Evolutionary conservation across 1,140 invertebrate species (phyloP).

Genomic region (Diplogasteroides magnus): DNA sequence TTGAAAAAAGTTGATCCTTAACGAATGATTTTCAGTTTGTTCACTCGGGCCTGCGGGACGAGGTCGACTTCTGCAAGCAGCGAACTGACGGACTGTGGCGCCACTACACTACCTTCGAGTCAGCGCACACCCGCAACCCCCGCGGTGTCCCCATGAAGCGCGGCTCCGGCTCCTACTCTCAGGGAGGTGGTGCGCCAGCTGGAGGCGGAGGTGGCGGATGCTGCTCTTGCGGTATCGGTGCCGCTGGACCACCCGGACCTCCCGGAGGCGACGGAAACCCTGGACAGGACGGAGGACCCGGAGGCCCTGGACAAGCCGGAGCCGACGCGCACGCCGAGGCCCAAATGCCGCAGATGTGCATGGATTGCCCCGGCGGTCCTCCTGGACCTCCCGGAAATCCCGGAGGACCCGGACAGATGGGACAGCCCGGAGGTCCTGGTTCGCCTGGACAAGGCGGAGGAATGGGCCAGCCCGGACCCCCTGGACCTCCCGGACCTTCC

Average conservation of each 20-base stretch:
- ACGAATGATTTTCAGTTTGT: neutral
- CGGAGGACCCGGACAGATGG: neutral
- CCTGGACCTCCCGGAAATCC: neutral
- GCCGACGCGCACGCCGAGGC: neutral
- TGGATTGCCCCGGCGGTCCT: neutral
- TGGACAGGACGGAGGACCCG: neutral
- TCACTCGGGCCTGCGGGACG: neutral
- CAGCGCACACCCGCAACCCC: neutral
- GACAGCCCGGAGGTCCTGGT: no score
- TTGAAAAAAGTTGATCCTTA: neutral
- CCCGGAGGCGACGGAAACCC: neutral
- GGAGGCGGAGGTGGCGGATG: neutral
- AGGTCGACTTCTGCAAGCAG: neutral
- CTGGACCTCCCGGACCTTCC: no score
- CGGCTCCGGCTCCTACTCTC: neutral
- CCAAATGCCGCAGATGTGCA: neutral
- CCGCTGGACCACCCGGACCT: neutral
- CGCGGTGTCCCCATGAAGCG: neutral
- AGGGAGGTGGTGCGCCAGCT: neutral
- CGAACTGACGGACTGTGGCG: neutral
- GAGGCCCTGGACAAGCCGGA: neutral
- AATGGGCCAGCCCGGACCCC: no score
- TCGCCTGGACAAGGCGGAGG: no score
- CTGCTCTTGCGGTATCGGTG: neutral
- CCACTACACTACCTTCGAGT: neutral